A percentile compares a stretch with the other conserved stretches of the same genome.
These are phyloP conservation scores for Epistrophella euchroma DNA, from an alignment of 2,888 invertebrate species.

Conservation along the genomic window DNA sequence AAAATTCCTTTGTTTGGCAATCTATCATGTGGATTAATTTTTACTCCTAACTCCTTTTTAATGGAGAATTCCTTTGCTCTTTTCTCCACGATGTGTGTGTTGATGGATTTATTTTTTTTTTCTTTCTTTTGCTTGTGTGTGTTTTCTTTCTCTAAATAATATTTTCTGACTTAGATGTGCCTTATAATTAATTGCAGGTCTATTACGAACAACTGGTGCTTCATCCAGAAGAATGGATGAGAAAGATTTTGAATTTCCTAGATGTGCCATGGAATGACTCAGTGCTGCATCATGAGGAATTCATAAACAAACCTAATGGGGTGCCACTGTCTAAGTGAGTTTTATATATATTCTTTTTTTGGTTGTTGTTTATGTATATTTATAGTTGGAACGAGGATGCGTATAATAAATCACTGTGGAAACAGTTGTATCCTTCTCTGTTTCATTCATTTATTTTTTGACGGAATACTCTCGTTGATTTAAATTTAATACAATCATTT, in stretches of 20 bases:
- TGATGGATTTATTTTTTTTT: not conserved
- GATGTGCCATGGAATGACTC: constrained; percentile 97
- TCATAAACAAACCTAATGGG: constrained; percentile 97
- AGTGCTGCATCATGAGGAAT: constrained; percentile 98
- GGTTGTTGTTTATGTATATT: constrained; percentile 10
- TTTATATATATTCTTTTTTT: constrained; percentile 16
- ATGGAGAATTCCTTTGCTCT: constrained; percentile 55
- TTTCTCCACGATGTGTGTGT: constrained; percentile 7
- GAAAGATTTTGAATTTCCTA: constrained; percentile 93
- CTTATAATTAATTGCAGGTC: constrained; percentile 85
- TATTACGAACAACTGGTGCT: constrained; percentile 99
- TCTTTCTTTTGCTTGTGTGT: not conserved
- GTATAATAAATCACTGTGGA: constrained; percentile 53
- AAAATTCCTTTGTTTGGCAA: constrained; percentile 41
- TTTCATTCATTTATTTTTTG: constrained; percentile 35
- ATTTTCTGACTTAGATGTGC: constrained; percentile 62
- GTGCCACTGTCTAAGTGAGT: constrained; percentile 97
- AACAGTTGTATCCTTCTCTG: constrained; percentile 39
- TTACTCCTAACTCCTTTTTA: constrained; percentile 70
- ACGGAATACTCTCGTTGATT: constrained; percentile 10
- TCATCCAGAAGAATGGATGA: constrained; percentile 95
- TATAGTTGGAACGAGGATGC: constrained; percentile 33
- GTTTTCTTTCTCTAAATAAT: constrained; percentile 31
- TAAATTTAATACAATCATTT: constrained; percentile 9
- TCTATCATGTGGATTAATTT: constrained; percentile 73